Evolutionary conservation across 2,888 invertebrate species (phyloP), one percentile per base, ranked within the genome.

Genomic region (Caenorhabditis angaria): DNA sequence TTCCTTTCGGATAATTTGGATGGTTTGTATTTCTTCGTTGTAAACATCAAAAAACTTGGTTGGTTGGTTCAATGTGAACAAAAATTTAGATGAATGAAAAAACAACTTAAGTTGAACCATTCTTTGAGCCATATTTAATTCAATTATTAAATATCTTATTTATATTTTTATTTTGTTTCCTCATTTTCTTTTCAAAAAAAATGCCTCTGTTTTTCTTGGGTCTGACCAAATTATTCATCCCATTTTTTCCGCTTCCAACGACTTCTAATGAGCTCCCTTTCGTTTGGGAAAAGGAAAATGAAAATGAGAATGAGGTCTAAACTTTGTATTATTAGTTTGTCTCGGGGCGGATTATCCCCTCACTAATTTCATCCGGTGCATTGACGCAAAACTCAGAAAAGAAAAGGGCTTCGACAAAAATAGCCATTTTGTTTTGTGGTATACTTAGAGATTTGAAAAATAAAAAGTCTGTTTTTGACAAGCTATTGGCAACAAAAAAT

Each of bases 1-100:
- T 50, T 50, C 50, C 22, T 50, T 41, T 41, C 41, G 41, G 41
- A 41, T 41, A 41, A 41, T 41, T 41, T 41, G 14, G 41, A 41
- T 41, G 41, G 41, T 41, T 41, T 41, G 41, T 41, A 41, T 41
- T 41, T 14, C 41, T 5, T 32, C 10, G 32, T 32, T 32, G 32
- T 32, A 41, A 41, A 41, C 41, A 41, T 12, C 41, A 41, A 41
- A 41, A 41, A 12, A 41, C 10, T 10, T n/a, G n/a, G 41, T 3
- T 41, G 8, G 18, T 41, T 2, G 10, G 5, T 41, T 41, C 18
- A 18, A 3, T 41, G 6, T 41, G 5, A 41, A 14, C 10, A 41
- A 32, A 32, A 32, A 32, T 8, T 5, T 12, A 12, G 32, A 32
- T 32, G 32, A 8, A 5, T 32, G 5, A 32, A 32, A 32, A 12